A percentile compares a stretch with the other conserved stretches of the same genome.
phyloP scores from a whole-genome alignment of 2,888 invertebrate genomes.

The Aplocera efformata region DNA sequence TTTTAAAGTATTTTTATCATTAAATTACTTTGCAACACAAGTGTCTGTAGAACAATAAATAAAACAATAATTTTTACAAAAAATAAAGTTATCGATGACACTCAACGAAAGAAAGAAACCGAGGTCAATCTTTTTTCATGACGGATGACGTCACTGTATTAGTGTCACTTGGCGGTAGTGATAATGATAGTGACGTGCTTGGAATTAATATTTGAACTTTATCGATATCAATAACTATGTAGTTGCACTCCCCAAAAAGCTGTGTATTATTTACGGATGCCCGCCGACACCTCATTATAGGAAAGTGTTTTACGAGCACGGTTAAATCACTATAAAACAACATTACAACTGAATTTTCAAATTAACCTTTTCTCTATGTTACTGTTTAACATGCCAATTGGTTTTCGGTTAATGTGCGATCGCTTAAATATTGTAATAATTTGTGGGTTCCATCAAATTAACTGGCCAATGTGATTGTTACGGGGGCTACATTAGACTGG shows the following conservation, averaged over 20 bases:
- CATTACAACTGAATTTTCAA: constrained; percentile 40
- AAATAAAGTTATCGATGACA: constrained; percentile 62
- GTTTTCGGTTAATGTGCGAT: constrained; percentile 14
- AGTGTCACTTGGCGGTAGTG: too few species aligned
- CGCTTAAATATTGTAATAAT: constrained; percentile 20
- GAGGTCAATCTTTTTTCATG: constrained; percentile 31
- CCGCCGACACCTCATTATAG: constrained; percentile 32
- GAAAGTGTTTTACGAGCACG: constrained; percentile 26
- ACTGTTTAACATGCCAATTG: constrained; percentile 35
- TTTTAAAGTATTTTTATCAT: constrained; percentile 5
- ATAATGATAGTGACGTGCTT: too few species aligned
- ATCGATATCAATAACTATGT: too few species aligned
- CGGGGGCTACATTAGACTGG: too few species aligned
- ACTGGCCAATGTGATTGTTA: constrained; percentile 14
- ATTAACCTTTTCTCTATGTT: constrained; percentile 43
- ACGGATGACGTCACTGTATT: neutral
- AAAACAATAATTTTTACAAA: constrained; percentile 51
- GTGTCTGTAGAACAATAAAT: constrained; percentile 32
- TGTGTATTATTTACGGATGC: constrained; percentile 9
- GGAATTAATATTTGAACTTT: too few species aligned
- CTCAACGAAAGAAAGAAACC: constrained; percentile 50
- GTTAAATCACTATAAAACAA: constrained; percentile 45
- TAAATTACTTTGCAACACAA: constrained; percentile 13
- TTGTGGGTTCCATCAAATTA: constrained; percentile 15
- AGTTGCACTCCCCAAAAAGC: too few species aligned